phyloP scores from a whole-genome alignment of 1,140 invertebrate genomes.

The Leptinotarsa lineolata region DNA sequence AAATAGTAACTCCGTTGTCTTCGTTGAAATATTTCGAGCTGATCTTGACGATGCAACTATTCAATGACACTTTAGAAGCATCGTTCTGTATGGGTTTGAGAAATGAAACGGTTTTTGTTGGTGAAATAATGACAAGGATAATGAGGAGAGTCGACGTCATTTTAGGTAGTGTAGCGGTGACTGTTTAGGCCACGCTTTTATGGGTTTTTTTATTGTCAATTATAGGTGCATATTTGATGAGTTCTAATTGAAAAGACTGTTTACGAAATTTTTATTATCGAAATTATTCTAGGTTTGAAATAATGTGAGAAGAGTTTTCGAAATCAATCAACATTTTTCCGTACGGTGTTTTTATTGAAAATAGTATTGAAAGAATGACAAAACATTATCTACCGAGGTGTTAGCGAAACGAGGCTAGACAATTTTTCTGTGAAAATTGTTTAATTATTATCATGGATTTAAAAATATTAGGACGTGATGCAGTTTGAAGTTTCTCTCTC shows the following conservation, averaged over 20 bases:
- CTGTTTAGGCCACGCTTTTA: not conserved
- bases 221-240: not conserved
- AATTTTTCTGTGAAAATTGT: no score
- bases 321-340: no score
- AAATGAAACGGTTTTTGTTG: not conserved
- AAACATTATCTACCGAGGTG: no score
- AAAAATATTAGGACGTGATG: no score
- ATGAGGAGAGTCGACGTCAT: not conserved
- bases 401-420: no score
- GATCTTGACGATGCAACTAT: not conserved
- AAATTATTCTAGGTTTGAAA: not conserved
- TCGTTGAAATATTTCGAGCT: not conserved
- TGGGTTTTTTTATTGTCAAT: not conserved
- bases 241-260: not conserved
- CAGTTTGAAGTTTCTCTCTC: no score
- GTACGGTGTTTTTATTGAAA: no score
- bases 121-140: not conserved
- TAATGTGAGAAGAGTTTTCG: no score
- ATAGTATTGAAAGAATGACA: no score
- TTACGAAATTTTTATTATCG: slow-evolving; percentile 7
- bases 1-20: not conserved
- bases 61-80: not conserved
- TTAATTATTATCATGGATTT: no score
- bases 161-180: not conserved
- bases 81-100: not conserved